Evolutionary conservation across 2,888 invertebrate species (phyloP).

Genomic region (Caenorhabditis angaria): DNA sequence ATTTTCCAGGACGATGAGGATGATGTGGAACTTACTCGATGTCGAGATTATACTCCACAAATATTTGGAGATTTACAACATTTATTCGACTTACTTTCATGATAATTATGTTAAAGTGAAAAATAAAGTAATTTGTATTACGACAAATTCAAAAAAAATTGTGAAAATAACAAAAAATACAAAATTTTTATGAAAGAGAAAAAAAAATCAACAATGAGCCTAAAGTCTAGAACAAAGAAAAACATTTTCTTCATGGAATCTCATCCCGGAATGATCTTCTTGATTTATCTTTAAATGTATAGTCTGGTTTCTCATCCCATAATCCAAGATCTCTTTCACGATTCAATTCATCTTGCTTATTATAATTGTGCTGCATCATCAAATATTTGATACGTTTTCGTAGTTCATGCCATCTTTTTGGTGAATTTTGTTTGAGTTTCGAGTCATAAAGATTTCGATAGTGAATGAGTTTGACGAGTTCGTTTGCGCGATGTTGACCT

Average conservation of each 20-base stretch:
- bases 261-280: constrained; percentile 67
- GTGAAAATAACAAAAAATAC: neutral
- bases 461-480: constrained; percentile 71
- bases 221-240: neutral
- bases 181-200: constrained; percentile 6
- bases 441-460: constrained; percentile 69
- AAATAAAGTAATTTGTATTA: too few relatives aligned
- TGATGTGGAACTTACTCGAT: neutral
- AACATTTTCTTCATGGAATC: constrained; percentile 39
- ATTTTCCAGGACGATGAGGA: neutral
- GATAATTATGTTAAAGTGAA: too few relatives aligned
- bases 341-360: constrained; percentile 70
- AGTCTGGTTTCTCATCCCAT: constrained; percentile 72
- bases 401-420: constrained; percentile 70
- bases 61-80: neutral
- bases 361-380: constrained; percentile 71
- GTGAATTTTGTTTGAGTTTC: constrained; percentile 65
- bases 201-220: constrained; percentile 8
- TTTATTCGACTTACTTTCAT: constrained; percentile 6
- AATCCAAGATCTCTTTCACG: constrained; percentile 69
- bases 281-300: constrained; percentile 71
- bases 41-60: constrained; percentile 14
- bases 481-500: constrained; percentile 77
- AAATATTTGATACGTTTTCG: constrained; percentile 71
- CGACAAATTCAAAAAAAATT: neutral